These are phyloP conservation scores for Pseudomyrmex flavicornis DNA, from an alignment of 1,140 invertebrate species.

Conservation along the genomic window DNA sequence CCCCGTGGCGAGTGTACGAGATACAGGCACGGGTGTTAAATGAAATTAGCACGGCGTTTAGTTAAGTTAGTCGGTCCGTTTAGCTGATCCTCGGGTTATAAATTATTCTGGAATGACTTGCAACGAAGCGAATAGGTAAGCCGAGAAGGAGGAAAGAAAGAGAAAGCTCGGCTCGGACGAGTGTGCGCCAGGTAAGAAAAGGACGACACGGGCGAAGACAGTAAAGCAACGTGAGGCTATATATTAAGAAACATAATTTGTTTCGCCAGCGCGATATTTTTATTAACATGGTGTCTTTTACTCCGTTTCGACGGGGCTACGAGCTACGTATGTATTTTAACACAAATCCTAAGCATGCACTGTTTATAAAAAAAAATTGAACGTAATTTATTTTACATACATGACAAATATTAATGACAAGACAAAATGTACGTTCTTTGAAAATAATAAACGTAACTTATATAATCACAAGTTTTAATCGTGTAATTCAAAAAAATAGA, in stretches of 20 bases:
- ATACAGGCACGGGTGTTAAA: slow-evolving; percentile 78
- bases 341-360: background rate
- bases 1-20: slow-evolving; percentile 68
- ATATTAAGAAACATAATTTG: slow-evolving; percentile 52
- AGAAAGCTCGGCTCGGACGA: slow-evolving; percentile 24
- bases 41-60: slow-evolving; percentile 83
- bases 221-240: slow-evolving; percentile 44
- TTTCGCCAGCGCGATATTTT: slow-evolving; percentile 53
- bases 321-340: slow-evolving; percentile 1
- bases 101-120: slow-evolving; percentile 83
- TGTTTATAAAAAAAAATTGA: background rate
- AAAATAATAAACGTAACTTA: slow-evolving; percentile 4
- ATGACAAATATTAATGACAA: background rate
- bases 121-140: slow-evolving; percentile 64
- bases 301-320: background rate
- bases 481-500: background rate
- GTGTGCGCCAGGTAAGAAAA: background rate
- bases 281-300: slow-evolving; percentile 36
- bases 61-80: slow-evolving; percentile 79
- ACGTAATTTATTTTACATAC: slow-evolving; percentile 21
- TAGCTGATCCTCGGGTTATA: slow-evolving; percentile 80
- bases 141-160: slow-evolving; percentile 52
- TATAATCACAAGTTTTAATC: too few species aligned
- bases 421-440: background rate
- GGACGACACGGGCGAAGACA: slow-evolving; percentile 29